Base-by-base conservation (phyloP, 2,797 vertebrate species). In the Iguana delicatissima region DNA sequence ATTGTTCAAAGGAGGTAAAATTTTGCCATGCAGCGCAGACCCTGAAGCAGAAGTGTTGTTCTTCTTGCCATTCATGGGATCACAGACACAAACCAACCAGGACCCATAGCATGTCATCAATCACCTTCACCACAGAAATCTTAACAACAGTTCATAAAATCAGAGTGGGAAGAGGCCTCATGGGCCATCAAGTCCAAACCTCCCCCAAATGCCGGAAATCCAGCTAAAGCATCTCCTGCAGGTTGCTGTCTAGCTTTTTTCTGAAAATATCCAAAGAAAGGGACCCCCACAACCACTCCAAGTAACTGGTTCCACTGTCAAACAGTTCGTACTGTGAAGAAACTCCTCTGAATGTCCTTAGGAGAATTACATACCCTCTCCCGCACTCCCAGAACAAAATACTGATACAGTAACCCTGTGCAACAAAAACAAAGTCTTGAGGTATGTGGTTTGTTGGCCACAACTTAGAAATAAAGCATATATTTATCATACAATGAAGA, bases 91-190 rank as follows among this genome's bases (percentile, higher is more conserved):
- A 83, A n/a, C 29, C 12, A 83, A 26, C 2, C 84, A 4, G 26
- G 87, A 72, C 55, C 38, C 1, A 0, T 16, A 8, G 1, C 0
- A 0, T 7, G 0, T 1, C 26, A 20, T 0, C 29, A 52, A 0
- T 46, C 85, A 62, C 18, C 29, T 64, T 84, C 52, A 85, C 35
- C 0, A 42, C 1, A 6, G 20, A 69, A 92, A 82, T 3, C 29
- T 64, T 22, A 67, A 87, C 20, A 64, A 35, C 52, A 57, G 16
- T 62, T 62, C 18, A 62, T 62, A 22, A 4, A 5, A 62, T 62
- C 20, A 24, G 18, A 62, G 20, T 6, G 18, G 59, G 59, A 62
- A 62, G 59, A 18, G 59, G 20, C 59, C 59, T 62, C 59, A 24
- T 62, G 59, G 18, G 59, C 59, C 59, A 62, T 22, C 59, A 62